These are phyloP conservation scores for Catharus ustulatus DNA, from an alignment of 2,797 vertebrate genomes.

Conservation along the genomic window DNA sequence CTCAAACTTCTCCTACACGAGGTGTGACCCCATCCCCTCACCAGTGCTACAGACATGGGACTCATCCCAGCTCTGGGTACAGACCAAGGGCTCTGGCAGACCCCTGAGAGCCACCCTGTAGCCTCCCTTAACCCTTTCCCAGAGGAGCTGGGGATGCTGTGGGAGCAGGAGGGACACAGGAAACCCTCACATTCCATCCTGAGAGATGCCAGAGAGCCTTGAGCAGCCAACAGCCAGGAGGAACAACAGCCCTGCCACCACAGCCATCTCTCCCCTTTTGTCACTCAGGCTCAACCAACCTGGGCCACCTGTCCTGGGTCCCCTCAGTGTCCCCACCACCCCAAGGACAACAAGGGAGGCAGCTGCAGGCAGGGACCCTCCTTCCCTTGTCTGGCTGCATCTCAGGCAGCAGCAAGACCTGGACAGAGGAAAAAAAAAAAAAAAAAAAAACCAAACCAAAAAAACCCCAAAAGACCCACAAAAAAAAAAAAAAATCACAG, in stretches of 20 bases:
- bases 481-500: too few species aligned
- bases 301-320: not conserved
- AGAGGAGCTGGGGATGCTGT: not conserved
- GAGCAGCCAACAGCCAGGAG: not conserved
- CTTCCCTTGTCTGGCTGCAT: not conserved
- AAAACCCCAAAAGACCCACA: too few species aligned
- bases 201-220: not conserved
- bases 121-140: not conserved
- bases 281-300: not conserved
- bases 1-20: not conserved
- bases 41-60: not conserved
- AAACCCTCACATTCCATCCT: not conserved
- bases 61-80: not conserved
- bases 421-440: too few species aligned
- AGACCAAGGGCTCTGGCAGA: not conserved
- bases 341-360: accelerated
- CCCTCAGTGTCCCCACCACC: not conserved
- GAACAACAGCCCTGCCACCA: not conserved
- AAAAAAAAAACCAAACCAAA: too few species aligned
- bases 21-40: not conserved
- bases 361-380: not conserved
- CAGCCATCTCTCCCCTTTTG: not conserved
- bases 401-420: not conserved
- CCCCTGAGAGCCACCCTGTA: not conserved
- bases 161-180: not conserved